Evolutionary conservation across 2,888 invertebrate genomes (phyloP).

Genomic region (Timandra comae): DNA sequence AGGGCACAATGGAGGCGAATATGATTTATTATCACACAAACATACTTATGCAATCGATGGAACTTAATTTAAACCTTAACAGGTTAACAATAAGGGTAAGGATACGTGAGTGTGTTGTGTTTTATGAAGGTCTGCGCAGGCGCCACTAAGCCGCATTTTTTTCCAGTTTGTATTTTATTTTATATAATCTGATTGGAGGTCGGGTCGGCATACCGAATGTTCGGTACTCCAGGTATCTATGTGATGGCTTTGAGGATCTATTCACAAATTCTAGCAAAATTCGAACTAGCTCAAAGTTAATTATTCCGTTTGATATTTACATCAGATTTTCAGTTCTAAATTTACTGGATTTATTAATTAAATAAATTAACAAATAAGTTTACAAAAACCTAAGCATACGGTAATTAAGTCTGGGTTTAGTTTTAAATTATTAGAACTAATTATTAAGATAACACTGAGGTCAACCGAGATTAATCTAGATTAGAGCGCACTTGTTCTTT

Average conservation of each 20-base stretch:
- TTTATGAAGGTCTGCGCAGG: slow-evolving; percentile 40
- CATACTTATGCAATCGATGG: slow-evolving; percentile 5
- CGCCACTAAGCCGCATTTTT: slow-evolving; percentile 65
- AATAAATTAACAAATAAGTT: too few species aligned
- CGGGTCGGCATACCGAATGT: slow-evolving; percentile 50
- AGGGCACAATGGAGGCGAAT: slow-evolving; percentile 52
- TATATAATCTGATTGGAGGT: slow-evolving; percentile 59
- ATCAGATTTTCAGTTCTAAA: too few species aligned
- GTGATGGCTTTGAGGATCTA: slow-evolving; percentile 7
- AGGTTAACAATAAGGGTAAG: slow-evolving; percentile 19
- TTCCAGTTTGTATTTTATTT: slow-evolving; percentile 58
- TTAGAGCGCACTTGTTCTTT: too few species aligned
- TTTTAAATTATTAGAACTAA: too few species aligned
- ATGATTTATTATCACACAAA: slow-evolving; percentile 58
- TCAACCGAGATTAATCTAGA: too few species aligned
- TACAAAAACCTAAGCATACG: too few species aligned
- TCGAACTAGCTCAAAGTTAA: too few species aligned
- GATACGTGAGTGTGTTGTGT: slow-evolving; percentile 5
- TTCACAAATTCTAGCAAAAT: too few species aligned
- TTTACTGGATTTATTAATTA: too few species aligned
- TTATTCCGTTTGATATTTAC: too few species aligned
- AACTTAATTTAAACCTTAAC: slow-evolving; percentile 27
- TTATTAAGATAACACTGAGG: too few species aligned
- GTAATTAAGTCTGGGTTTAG: too few species aligned
- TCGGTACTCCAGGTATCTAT: slow-evolving; percentile 22